Conservation (phyloP, 2,797 vertebrate genomes). For the Rhinichthys osculus region DNA sequence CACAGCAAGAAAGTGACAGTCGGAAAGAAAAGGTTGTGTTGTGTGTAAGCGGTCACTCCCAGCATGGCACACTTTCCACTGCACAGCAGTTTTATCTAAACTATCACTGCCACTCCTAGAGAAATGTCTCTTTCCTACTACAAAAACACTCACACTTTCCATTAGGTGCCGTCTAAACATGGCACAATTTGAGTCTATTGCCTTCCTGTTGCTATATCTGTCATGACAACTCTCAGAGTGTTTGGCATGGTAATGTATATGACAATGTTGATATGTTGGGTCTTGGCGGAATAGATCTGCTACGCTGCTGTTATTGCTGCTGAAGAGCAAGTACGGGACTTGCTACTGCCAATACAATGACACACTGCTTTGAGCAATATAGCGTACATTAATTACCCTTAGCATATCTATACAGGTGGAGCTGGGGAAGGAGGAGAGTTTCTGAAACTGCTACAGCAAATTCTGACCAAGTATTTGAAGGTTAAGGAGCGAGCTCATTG, state of each 20-base stretch:
- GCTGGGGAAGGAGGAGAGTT: background rate
- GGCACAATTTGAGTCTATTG: background rate
- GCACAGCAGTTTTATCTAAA: constrained; percentile 59
- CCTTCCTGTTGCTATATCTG: constrained; percentile 11
- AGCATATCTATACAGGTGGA: background rate
- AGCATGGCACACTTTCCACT: constrained; percentile 66
- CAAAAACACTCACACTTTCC: constrained; percentile 63
- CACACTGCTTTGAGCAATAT: no score
- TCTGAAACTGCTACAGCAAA: background rate
- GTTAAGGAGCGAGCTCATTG: no score
- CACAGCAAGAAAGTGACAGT: constrained; percentile 36
- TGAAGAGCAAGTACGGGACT: no score
- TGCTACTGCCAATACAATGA: no score
- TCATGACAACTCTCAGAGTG: background rate
- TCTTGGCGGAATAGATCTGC: background rate
- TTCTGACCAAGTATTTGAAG: no score
- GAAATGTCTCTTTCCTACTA: constrained; percentile 60
- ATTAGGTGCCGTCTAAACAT: constrained; percentile 38
- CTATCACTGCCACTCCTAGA: constrained; percentile 64
- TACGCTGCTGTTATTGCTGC: background rate
- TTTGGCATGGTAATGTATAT: background rate
- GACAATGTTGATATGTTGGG: background rate
- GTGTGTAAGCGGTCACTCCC: constrained; percentile 57
- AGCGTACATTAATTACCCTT: no score
- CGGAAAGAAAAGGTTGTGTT: constrained; percentile 41